Evolutionary conservation across 2,888 invertebrate genomes (phyloP), one percentile per base, ranked within the genome.

Genomic region (Limnephilus auricula): DNA sequence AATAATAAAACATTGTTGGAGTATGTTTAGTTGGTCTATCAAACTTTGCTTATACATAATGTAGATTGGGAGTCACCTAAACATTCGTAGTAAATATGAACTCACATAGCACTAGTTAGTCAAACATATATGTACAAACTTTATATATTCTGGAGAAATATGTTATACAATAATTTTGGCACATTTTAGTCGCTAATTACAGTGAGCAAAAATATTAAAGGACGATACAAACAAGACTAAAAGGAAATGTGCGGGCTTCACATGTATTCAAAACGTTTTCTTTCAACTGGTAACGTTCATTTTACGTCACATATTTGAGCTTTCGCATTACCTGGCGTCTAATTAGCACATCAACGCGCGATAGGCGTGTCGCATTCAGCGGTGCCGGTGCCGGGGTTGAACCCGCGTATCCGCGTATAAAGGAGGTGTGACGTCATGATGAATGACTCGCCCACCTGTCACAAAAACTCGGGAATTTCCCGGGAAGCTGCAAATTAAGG

Each of bases 371-470:
- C 45, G 31, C 90, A 84, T 25, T n/a, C 45, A 30, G 84, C 32
- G 80, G 31, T 31, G 79, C 45, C 78, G 91, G 91, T 25, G 30
- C 65, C n/a, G 89, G 79, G 65, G 45, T 18, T 79, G 83, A 37
- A 79, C 65, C 50, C 80, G 34, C 82, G 31, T 34, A n/a, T 78
- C 87, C 89, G 65, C 89, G 85, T 30, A 86, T 65, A 83, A 83
- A 79, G 82, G 91, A 91, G 91, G 91, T 91, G 88, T 89, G 34
- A 91, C 45, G 90, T 78, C 45, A 89, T 91, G 87, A 89, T 91
- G 88, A 87, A 87, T 91, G 89, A 30, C 65, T 91, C 34, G 45
- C 90, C 82, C 91, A 89, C 83, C 80, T 89, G 88, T 45, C 88
- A 89, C 65, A 65, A 86, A 85, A 78, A 79, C 45, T 78, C 79